These are phyloP conservation scores for Dusona sp. DNA, from an alignment of 2,888 invertebrate genomes.

Conservation along the genomic window DNA sequence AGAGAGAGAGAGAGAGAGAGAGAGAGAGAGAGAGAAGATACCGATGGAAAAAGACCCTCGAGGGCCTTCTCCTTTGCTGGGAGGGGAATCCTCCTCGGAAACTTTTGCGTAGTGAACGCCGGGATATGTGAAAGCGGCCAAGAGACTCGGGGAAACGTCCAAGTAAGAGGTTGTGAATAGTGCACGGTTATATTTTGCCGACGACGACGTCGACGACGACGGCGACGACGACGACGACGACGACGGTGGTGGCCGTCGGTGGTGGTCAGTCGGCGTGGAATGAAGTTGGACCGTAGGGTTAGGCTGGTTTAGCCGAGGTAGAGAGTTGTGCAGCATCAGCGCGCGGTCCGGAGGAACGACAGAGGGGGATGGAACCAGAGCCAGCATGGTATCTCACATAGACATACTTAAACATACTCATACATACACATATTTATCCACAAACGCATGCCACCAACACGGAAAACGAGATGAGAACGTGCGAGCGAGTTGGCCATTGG, in stretches of 20 bases:
- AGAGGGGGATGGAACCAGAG: slow-evolving; percentile 65
- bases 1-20: too few species aligned
- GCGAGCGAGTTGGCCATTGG: slow-evolving; percentile 55
- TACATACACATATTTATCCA: not conserved
- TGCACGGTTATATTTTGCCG: slow-evolving; percentile 49
- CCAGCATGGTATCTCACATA: slow-evolving; percentile 44
- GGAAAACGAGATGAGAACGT: slow-evolving; percentile 42
- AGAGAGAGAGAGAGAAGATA: slow-evolving; percentile 5
- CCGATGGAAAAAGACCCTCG: slow-evolving; percentile 33
- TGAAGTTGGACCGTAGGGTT: slow-evolving; percentile 83
- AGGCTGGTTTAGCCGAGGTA: slow-evolving; percentile 81
- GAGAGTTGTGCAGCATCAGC: slow-evolving; percentile 77
- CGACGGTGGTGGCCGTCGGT: slow-evolving; percentile 83
- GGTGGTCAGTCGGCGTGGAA: slow-evolving; percentile 85
- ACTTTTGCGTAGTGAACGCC: slow-evolving; percentile 43
- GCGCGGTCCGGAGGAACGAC: slow-evolving; percentile 73
- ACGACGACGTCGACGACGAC: slow-evolving; percentile 76
- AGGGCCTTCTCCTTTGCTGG: slow-evolving; percentile 38
- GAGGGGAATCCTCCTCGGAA: slow-evolving; percentile 33
- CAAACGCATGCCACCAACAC: not conserved
- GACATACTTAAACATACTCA: slow-evolving; percentile 17
- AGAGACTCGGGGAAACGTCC: slow-evolving; percentile 32
- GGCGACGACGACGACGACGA: slow-evolving; percentile 78
- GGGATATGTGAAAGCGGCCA: slow-evolving; percentile 38
- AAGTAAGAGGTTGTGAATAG: slow-evolving; percentile 45